These are phyloP conservation scores for Hypomesus transpacificus DNA, from an alignment of 2,113 vertebrate species.

Conservation along the genomic window DNA sequence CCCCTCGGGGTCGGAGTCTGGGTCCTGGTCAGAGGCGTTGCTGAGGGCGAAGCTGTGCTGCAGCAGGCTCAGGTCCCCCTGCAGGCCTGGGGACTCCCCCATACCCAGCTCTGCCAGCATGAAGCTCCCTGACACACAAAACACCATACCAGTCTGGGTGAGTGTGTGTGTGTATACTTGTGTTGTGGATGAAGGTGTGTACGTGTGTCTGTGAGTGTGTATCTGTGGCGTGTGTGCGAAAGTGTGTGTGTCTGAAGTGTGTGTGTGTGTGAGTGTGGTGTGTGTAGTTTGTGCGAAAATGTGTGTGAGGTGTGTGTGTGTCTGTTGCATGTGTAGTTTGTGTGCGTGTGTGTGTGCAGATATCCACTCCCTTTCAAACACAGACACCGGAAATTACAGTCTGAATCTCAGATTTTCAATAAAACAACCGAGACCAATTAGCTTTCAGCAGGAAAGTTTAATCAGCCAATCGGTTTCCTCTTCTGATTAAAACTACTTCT, in stretches of 20 bases:
- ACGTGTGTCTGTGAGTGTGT: neutral
- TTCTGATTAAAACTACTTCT: slow-evolving; percentile 28
- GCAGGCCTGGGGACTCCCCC: slow-evolving; percentile 79
- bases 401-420: slow-evolving; percentile 29
- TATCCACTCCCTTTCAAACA: neutral
- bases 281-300: neutral
- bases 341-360: neutral
- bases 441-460: slow-evolving; percentile 17
- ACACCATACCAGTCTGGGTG: neutral
- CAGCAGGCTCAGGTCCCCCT: slow-evolving; percentile 79
- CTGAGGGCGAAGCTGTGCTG: slow-evolving; percentile 79
- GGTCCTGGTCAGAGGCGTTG: slow-evolving; percentile 76
- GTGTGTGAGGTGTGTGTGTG: neutral
- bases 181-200: neutral
- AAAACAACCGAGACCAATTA: slow-evolving; percentile 26
- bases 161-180: neutral
- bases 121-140: slow-evolving; percentile 75
- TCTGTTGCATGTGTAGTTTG: neutral
- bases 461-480: slow-evolving; percentile 19
- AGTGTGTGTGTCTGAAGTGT: neutral
- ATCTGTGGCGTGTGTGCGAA: neutral
- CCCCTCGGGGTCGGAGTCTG: slow-evolving; percentile 80
- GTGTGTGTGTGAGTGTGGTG: neutral
- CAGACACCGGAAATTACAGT: slow-evolving; percentile 21
- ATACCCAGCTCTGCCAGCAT: slow-evolving; percentile 83